phyloP scores from a whole-genome alignment of 2,113 vertebrate genomes.

The Hemiscyllium ocellatum region DNA sequence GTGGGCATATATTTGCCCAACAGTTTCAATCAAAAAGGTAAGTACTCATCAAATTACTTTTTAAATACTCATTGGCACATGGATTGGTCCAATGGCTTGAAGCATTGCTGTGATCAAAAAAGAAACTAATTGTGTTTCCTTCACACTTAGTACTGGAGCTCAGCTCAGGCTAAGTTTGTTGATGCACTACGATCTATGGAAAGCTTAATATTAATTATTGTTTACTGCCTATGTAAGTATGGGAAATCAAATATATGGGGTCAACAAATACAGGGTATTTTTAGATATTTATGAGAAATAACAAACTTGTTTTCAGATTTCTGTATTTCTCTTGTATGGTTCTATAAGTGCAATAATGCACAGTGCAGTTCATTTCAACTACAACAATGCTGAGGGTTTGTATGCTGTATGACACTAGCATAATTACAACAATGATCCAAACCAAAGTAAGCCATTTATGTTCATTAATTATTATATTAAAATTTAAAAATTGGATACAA shows the following conservation, averaged over 20 bases:
- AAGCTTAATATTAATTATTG: not conserved
- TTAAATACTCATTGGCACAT: not conserved
- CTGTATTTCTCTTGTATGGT: not conserved
- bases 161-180: conserved; percentile 9
- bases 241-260: not conserved
- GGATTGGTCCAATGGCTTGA: not conserved
- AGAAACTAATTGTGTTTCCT: conserved; percentile 20
- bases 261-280: not conserved
- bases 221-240: not conserved
- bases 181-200: not conserved
- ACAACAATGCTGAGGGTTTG: not conserved
- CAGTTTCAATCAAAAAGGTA: conserved; percentile 43
- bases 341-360: not conserved
- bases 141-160: not conserved
- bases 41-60: conserved; percentile 1
- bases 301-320: not conserved
- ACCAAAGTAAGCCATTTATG: not conserved
- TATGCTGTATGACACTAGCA: not conserved
- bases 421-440: not conserved
- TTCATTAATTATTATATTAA: not conserved
- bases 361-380: not conserved
- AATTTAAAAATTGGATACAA: not conserved
- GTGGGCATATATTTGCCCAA: conserved; percentile 56
- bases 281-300: not conserved
- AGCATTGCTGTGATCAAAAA: not conserved